Evolutionary conservation across 2,888 invertebrate genomes (phyloP).

Genomic region (Metacarcinus magister): DNA sequence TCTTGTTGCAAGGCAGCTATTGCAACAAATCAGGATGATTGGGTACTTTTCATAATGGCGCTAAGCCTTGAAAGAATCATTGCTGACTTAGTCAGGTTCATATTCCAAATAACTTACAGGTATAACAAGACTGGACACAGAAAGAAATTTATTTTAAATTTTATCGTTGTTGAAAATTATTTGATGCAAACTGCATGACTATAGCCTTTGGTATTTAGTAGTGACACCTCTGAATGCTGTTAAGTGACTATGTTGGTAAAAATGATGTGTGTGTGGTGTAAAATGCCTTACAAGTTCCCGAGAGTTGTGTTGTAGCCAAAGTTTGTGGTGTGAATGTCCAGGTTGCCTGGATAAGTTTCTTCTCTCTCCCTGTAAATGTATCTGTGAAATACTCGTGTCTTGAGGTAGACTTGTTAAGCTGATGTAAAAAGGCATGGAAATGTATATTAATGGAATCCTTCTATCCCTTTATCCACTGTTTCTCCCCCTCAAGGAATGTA

Average conservation of each 20-base stretch:
- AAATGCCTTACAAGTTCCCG: constrained; percentile 78
- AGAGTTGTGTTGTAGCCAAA: constrained; percentile 77
- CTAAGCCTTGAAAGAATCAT: not conserved
- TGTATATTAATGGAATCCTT: constrained; percentile 74
- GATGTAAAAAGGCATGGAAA: constrained; percentile 77
- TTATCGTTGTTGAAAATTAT: constrained; percentile 60
- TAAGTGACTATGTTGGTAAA: constrained; percentile 62
- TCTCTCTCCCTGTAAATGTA: constrained; percentile 76
- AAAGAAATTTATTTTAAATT: constrained; percentile 31
- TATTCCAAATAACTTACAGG: not conserved
- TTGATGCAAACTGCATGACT: constrained; percentile 73
- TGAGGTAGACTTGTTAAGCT: constrained; percentile 76
- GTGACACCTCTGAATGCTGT: constrained; percentile 59
- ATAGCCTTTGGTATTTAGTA: constrained; percentile 65
- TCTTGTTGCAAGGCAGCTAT: not conserved
- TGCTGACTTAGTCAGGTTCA: not conserved
- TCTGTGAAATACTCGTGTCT: constrained; percentile 80
- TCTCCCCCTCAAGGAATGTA: constrained; percentile 55
- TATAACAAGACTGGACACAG: constrained; percentile 35
- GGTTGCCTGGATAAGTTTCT: constrained; percentile 72
- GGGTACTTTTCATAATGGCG: constrained; percentile 46
- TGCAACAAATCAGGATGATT: constrained; percentile 42
- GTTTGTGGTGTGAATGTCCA: constrained; percentile 74
- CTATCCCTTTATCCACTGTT: constrained; percentile 57
- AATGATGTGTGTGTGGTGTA: constrained; percentile 75